Evolutionary conservation across 1,140 invertebrate species (phyloP), one percentile per base, ranked within the genome.

Genomic region (Brachionus angularis): DNA sequence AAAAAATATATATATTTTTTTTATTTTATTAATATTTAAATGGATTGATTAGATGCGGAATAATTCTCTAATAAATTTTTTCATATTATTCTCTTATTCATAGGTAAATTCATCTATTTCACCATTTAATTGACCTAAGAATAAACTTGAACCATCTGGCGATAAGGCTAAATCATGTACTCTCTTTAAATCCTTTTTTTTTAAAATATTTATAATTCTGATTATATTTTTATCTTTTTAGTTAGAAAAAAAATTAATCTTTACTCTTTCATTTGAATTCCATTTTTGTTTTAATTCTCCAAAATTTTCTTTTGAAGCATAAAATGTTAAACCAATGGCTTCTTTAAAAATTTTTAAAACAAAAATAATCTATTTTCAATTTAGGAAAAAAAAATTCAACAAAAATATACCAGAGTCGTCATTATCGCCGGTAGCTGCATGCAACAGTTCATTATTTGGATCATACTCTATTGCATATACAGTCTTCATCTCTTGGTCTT

Each of bases 381-480:
- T n/a, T n/a, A n/a, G n/a, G n/a, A n/a, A n/a, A n/a, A n/a, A n/a
- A n/a, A n/a, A 29, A 29, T 4, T 14, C 0, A 3, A 29, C 12
- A 52, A 52, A 52, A 52, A 29, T 52, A 14, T 44, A 44, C 55
- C 55, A 1, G 55, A 39, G 55, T 42, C 62, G 5, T 46, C 12
- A 21, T 67, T 67, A 21, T 31, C 21, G 21, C 62, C 67, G 39
- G 47, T 18, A 23, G 29, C 67, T 16, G 67, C 67, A 39, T 71
- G 50, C 5, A 71, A 33, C 16, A 42, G n/a, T 52, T 71, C 10
- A 34, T 55, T 55, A 18, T 71, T 46, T 46, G 33, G 8, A 55
- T 71, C 70, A 14, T 58, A 71, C 23, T 31, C 50, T 25, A 71
- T 71, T 3, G 70, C 49, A 46, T 71, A 71, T 23, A 53, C 50